phyloP scores from a whole-genome alignment of 2,113 vertebrate species.

The Seriola rivoliana region DNA sequence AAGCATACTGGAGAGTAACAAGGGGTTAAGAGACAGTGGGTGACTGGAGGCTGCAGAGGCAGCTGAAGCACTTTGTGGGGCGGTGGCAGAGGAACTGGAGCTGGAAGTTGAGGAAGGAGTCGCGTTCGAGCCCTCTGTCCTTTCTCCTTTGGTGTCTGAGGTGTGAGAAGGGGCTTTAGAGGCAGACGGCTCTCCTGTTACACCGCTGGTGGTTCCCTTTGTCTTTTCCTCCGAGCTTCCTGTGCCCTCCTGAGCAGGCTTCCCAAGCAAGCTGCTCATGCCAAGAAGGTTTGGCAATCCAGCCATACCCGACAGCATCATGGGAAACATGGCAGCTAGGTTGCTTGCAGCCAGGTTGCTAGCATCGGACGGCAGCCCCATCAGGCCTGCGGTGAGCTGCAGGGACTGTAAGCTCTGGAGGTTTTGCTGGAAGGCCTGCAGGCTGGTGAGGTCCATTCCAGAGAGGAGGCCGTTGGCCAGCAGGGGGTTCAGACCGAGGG shows the following conservation, averaged over 20 bases:
- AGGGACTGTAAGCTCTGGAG: conserved; percentile 95
- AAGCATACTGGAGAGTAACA: conserved; percentile 97
- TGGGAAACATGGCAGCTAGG: conserved; percentile 96
- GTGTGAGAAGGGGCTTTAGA: conserved; percentile 62
- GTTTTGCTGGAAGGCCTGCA: conserved; percentile 98
- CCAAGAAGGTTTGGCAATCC: conserved; percentile 94
- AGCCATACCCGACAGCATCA: conserved; percentile 96
- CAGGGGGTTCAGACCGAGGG: conserved; percentile 86
- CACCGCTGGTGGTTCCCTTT: conserved; percentile 84
- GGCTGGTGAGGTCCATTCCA: conserved; percentile 91
- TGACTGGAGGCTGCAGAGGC: conserved; percentile 82
- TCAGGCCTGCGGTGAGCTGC: conserved; percentile 93
- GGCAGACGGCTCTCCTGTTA: conserved; percentile 76
- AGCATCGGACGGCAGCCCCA: conserved; percentile 91
- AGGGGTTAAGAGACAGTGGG: conserved; percentile 94
- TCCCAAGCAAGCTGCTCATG: conserved; percentile 89
- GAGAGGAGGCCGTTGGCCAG: conserved; percentile 91
- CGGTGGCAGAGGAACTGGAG: conserved; percentile 87
- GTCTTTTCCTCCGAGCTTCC: conserved; percentile 84
- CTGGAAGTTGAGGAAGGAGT: conserved; percentile 87
- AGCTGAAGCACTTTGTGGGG: conserved; percentile 87
- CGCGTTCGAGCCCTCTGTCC: conserved; percentile 90
- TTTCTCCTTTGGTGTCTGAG: conserved; percentile 90
- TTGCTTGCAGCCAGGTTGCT: conserved; percentile 89
- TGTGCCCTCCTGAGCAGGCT: conserved; percentile 84